Evolutionary conservation across 2,113 vertebrate species (phyloP).

Genomic region (Rhodinocichla rosea): DNA sequence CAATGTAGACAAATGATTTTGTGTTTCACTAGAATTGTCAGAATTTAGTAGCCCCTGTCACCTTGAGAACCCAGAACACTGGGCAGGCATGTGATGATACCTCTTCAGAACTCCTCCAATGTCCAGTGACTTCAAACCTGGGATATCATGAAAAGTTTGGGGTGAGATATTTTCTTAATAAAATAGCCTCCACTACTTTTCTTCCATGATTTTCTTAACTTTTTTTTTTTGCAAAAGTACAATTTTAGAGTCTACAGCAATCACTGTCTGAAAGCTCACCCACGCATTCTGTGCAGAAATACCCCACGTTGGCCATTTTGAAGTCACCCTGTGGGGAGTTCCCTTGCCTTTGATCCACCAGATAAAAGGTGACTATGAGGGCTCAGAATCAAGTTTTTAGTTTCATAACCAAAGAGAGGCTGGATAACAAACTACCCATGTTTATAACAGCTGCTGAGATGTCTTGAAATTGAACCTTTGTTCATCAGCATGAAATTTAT

Average conservation of each 20-base stretch:
- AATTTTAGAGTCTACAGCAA: background rate
- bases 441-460: background rate
- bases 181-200: background rate
- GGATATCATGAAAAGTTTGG: background rate
- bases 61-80: background rate
- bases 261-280: background rate
- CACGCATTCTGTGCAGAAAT: background rate
- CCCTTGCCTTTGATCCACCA: background rate
- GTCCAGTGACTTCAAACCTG: background rate
- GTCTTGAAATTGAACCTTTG: background rate
- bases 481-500: background rate
- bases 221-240: background rate
- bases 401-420: background rate
- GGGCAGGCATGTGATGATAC: background rate
- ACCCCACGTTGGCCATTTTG: fast-evolving
- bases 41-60: background rate
- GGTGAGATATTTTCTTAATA: background rate
- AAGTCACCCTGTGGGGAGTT: background rate
- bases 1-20: background rate
- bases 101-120: background rate
- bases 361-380: background rate
- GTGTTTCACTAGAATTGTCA: background rate
- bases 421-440: background rate
- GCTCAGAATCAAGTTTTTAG: background rate
- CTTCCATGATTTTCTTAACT: background rate